Evolutionary conservation across 2,888 invertebrate genomes (phyloP).

Genomic region (Augochlorella aurata): DNA sequence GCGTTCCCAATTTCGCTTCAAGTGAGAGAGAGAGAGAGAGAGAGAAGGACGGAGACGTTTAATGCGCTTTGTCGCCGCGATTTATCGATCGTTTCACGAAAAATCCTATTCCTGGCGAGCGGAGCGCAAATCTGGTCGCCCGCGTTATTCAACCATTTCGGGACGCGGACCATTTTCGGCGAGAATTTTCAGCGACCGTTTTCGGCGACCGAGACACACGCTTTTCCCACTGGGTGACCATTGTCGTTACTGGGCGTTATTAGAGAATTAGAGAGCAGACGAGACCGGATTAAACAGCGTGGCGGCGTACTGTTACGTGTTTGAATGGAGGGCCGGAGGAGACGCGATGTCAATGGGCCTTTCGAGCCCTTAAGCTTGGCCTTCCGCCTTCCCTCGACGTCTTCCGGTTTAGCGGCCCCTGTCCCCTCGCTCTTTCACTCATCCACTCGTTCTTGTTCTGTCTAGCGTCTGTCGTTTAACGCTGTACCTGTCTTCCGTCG

Average conservation of each 20-base stretch:
- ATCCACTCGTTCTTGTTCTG: neutral
- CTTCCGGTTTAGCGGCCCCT: slow-evolving; percentile 75
- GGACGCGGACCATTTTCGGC: neutral
- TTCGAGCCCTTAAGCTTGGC: slow-evolving; percentile 71
- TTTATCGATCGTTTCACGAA: slow-evolving; percentile 43
- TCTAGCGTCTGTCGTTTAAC: neutral
- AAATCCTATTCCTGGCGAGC: slow-evolving; percentile 36
- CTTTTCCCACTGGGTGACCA: slow-evolving; percentile 43
- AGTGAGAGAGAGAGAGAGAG: too few species aligned
- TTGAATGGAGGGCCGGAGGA: slow-evolving; percentile 60
- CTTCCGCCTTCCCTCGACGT: slow-evolving; percentile 73
- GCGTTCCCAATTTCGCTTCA: slow-evolving; percentile 56
- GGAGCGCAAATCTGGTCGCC: slow-evolving; percentile 44
- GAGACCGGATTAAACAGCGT: slow-evolving; percentile 62
- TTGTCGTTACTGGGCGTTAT: slow-evolving; percentile 71
- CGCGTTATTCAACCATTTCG: slow-evolving; percentile 41
- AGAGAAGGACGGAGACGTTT: slow-evolving; percentile 50
- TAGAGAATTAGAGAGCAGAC: slow-evolving; percentile 69
- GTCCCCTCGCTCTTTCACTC: neutral
- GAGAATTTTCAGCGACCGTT: neutral
- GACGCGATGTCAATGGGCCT: slow-evolving; percentile 68
- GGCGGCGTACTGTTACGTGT: slow-evolving; percentile 62
- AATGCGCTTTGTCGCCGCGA: slow-evolving; percentile 65
- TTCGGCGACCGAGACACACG: slow-evolving; percentile 30
- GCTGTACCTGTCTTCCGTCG: neutral